phyloP scores from a whole-genome alignment of 1,140 invertebrate genomes.

The Agrypnia vestita region DNA sequence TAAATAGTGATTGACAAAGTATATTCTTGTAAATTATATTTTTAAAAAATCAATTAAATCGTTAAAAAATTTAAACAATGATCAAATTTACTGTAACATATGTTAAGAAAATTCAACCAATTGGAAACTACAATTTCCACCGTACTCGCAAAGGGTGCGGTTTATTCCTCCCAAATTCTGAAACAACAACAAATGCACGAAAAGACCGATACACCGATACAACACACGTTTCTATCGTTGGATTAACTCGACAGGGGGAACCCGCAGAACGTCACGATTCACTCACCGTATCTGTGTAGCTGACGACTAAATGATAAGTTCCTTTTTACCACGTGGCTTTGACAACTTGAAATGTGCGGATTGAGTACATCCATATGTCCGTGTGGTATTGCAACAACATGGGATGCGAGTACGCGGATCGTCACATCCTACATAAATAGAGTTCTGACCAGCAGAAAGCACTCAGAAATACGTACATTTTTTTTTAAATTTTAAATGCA shows the following conservation, averaged over 20 bases:
- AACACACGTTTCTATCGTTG: neutral
- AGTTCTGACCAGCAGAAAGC: too few relatives aligned
- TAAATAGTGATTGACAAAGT: too few relatives aligned
- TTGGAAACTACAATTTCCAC: too few relatives aligned
- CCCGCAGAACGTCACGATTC: neutral
- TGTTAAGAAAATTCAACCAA: too few relatives aligned
- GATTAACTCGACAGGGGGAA: neutral
- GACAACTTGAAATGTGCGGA: constrained; percentile 2
- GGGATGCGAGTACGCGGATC: neutral
- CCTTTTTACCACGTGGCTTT: neutral
- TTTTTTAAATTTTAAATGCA: too few relatives aligned
- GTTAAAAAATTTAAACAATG: too few relatives aligned
- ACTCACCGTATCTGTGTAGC: neutral
- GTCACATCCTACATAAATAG: neutral
- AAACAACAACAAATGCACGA: constrained; percentile 8
- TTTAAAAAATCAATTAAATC: too few relatives aligned
- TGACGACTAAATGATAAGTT: neutral
- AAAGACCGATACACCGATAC: constrained; percentile 3
- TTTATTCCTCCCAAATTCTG: neutral
- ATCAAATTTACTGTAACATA: too few relatives aligned
- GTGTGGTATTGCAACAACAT: neutral
- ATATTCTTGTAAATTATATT: too few relatives aligned
- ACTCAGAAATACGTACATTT: too few relatives aligned
- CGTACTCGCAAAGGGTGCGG: neutral
- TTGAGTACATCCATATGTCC: constrained; percentile 11